phyloP scores from a whole-genome alignment of 2,113 vertebrate genomes.

The Hylia prasina region DNA sequence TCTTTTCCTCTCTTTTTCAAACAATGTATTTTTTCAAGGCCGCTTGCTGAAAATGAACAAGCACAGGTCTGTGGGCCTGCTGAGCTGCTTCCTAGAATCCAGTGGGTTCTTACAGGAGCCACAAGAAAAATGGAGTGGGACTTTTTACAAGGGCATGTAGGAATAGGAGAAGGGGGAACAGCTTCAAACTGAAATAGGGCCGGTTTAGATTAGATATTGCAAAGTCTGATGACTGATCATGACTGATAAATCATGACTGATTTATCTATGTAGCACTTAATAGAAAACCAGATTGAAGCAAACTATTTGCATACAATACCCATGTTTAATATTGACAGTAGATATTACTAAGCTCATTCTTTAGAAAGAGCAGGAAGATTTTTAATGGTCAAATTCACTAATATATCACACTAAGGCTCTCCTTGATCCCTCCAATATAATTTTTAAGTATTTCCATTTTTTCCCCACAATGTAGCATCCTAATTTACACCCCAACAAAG shows the following conservation, averaged over 20 bases:
- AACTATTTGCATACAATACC: background rate
- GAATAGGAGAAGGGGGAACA: background rate
- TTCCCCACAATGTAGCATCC: background rate
- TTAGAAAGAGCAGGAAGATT: background rate
- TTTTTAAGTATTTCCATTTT: background rate
- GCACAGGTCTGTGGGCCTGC: background rate
- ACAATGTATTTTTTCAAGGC: background rate
- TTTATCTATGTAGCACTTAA: background rate
- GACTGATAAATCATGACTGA: background rate
- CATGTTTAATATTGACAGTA: background rate
- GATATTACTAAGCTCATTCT: background rate
- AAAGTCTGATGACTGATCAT: background rate
- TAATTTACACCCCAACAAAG: background rate
- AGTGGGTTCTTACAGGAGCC: too few relatives aligned
- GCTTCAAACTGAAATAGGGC: background rate
- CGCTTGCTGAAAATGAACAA: background rate
- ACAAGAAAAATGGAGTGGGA: background rate
- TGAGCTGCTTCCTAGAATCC: background rate
- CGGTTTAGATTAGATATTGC: background rate
- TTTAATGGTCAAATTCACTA: background rate
- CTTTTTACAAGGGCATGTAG: background rate
- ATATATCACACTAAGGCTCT: background rate
- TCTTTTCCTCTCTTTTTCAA: background rate
- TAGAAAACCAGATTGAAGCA: background rate
- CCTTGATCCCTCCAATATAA: background rate